These are phyloP conservation scores for Pentamera pediparva DNA, from an alignment of 53 echinoderm and acorn worm species.

Conservation along the genomic window DNA sequence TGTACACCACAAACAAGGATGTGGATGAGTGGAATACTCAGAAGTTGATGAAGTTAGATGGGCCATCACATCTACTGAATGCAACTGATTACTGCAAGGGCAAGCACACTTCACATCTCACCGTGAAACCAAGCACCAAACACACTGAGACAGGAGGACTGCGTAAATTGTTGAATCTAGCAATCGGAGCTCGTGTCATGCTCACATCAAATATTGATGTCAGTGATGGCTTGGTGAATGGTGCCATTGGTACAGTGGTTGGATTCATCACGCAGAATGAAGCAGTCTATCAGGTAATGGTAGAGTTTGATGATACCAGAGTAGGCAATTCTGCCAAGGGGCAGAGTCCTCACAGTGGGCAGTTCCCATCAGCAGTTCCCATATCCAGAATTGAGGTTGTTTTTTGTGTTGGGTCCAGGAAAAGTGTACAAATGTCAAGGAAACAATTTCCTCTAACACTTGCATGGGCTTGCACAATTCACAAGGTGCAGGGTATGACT, in stretches of 20 bases:
- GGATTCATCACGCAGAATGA: not conserved
- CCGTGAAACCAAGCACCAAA: not conserved
- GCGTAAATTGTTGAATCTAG: not conserved
- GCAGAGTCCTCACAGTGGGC: not conserved
- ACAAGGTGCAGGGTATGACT: constrained; percentile 50
- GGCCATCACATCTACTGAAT: not conserved
- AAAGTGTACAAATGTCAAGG: not conserved
- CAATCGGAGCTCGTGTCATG: constrained; percentile 42
- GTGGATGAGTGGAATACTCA: constrained; percentile 31
- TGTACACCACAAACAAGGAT: constrained; percentile 36
- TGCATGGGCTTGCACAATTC: constrained; percentile 47
- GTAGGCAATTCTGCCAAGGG: not conserved
- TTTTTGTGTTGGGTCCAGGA: constrained; percentile 9
- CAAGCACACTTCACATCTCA: not conserved
- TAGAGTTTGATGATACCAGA: not conserved
- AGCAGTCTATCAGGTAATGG: not conserved
- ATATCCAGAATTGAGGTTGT: not conserved
- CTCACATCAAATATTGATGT: constrained; percentile 41
- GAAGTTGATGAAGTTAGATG: not conserved
- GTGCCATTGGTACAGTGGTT: constrained; percentile 39
- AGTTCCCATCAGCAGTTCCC: constrained; percentile 21
- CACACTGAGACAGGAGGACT: constrained; percentile 33
- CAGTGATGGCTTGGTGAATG: constrained; percentile 52
- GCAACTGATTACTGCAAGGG: not conserved
- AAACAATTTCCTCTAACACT: constrained; percentile 43